These are phyloP conservation scores for Melanitta fusca DNA, from an alignment of 2,797 vertebrate genomes.

Conservation along the genomic window DNA sequence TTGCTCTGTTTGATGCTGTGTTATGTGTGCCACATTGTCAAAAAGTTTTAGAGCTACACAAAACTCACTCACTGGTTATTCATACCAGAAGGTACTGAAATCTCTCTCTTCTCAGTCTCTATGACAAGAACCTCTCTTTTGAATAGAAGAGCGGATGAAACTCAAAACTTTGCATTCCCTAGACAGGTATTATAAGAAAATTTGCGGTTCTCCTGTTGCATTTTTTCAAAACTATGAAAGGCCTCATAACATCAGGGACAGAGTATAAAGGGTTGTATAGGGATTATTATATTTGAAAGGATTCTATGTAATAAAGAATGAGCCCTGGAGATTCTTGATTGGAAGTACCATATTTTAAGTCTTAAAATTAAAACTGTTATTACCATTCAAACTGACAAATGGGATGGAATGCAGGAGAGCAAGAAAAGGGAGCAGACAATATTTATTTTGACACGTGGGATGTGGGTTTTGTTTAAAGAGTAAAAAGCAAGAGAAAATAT, in stretches of 20 bases:
- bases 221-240: neutral
- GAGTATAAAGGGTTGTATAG: neutral
- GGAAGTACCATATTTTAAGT: neutral
- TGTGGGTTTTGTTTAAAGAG: neutral
- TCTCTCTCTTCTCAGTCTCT: neutral
- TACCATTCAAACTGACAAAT: neutral
- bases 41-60: neutral
- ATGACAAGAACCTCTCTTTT: neutral
- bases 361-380: neutral
- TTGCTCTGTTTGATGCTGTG: neutral
- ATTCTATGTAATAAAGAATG: neutral
- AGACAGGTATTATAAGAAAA: neutral
- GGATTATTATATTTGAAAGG: neutral
- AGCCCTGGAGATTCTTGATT: neutral
- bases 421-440: neutral
- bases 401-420: neutral
- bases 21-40: neutral
- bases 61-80: neutral
- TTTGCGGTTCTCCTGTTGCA: neutral
- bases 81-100: neutral
- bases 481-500: neutral
- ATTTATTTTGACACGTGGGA: neutral
- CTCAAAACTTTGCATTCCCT: neutral
- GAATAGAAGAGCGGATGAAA: neutral
- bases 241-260: neutral